Percentiles rank a stretch among this genome's conserved stretches.
These are phyloP conservation scores for Drosophila parvula DNA, from an alignment of 1,140 invertebrate species.

Conservation along the genomic window DNA sequence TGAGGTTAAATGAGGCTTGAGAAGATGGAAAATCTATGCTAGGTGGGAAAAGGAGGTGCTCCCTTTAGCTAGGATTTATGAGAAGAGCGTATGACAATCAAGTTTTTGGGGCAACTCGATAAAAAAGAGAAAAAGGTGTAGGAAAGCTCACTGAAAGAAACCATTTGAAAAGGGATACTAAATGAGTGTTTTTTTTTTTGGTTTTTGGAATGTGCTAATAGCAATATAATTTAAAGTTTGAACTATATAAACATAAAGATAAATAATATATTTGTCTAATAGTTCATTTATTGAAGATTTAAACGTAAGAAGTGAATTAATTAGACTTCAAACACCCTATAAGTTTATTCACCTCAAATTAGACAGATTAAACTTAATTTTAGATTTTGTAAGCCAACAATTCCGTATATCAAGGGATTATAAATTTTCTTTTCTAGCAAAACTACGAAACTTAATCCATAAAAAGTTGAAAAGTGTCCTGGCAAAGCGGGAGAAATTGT, in stretches of 20 bases:
- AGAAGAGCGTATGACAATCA: not conserved
- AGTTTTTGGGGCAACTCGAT: not conserved
- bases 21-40: slow-evolving; percentile 11
- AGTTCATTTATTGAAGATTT: no score
- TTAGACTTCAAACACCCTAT: not conserved
- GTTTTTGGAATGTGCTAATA: no score
- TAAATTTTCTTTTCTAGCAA: not conserved
- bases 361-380: not conserved
- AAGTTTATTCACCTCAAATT: not conserved
- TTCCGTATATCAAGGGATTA: not conserved
- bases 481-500: not conserved
- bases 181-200: no score
- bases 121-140: no score
- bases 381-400: no score
- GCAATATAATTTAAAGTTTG: no score
- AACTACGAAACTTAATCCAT: slow-evolving; percentile 1
- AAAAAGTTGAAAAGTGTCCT: slow-evolving; percentile 2
- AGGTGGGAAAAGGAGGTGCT: not conserved
- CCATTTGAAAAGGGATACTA: not conserved
- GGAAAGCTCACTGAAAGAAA: not conserved
- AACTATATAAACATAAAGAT: no score
- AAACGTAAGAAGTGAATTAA: not conserved
- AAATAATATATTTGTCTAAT: not conserved
- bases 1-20: slow-evolving; percentile 6
- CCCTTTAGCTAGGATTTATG: not conserved